Conservation (phyloP, 2,888 invertebrate species). For the Himalopsyche kuldschensis region DNA sequence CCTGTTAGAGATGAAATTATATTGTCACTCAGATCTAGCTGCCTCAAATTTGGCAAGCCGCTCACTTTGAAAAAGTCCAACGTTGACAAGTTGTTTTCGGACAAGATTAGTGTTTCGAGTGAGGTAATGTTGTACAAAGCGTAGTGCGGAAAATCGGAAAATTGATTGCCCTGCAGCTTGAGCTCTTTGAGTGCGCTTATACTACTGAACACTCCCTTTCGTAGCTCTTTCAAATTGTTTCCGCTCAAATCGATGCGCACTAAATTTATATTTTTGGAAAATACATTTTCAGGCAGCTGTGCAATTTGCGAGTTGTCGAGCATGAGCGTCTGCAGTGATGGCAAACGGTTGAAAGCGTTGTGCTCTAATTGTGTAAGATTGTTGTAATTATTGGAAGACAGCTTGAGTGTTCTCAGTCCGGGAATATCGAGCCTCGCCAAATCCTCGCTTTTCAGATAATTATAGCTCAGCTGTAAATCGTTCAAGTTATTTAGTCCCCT, state of each 20-base stretch:
- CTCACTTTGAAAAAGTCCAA: constrained; percentile 78
- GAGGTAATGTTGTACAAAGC: constrained; percentile 75
- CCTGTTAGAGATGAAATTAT: constrained; percentile 73
- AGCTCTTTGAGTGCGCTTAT: constrained; percentile 77
- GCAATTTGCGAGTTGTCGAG: constrained; percentile 71
- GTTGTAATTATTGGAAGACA: constrained; percentile 65
- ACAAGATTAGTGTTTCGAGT: constrained; percentile 71
- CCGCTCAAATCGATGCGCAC: constrained; percentile 72
- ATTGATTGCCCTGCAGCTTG: constrained; percentile 71
- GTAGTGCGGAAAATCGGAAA: constrained; percentile 77
- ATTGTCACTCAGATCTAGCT: constrained; percentile 75
- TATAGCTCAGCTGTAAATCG: constrained; percentile 76
- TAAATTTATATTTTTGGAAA: constrained; percentile 77
- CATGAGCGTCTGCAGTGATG: constrained; percentile 73
- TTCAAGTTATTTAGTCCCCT: constrained; percentile 74
- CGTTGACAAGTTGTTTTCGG: constrained; percentile 67
- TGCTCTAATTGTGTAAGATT: constrained; percentile 74
- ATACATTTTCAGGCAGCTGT: constrained; percentile 69
- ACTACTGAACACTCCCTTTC: constrained; percentile 72
- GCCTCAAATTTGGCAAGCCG: constrained; percentile 72
- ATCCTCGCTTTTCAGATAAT: constrained; percentile 69
- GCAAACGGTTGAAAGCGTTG: constrained; percentile 74
- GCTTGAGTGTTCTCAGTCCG: constrained; percentile 70
- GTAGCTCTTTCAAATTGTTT: constrained; percentile 69
- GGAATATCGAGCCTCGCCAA: constrained; percentile 75